A percentile compares a stretch with the other conserved stretches of the same genome.
Evolutionary conservation across 2,888 invertebrate genomes (phyloP).

Genomic region (Cheilosia impressa): DNA sequence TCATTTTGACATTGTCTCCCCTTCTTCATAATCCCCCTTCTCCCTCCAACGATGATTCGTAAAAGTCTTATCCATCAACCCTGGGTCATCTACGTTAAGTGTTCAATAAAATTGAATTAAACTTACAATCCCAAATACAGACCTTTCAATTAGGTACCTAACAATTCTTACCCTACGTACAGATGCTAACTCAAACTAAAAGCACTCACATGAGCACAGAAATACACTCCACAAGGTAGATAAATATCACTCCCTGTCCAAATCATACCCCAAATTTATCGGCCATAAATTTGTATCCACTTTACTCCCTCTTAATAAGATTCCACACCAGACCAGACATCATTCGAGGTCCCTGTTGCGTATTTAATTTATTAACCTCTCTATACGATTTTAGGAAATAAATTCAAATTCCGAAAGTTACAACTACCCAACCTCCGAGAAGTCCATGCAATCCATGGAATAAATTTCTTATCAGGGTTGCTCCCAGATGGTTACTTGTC

Average conservation of each 20-base stretch:
- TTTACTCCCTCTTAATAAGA: conserved; percentile 15
- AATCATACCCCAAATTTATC: background rate
- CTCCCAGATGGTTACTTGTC: conserved; percentile 44
- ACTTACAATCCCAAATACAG: too few species aligned
- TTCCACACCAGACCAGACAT: background rate
- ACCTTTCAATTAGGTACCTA: too few species aligned
- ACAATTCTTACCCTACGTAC: too few species aligned
- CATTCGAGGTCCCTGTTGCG: too few species aligned
- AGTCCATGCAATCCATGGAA: background rate
- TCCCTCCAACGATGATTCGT: too few species aligned
- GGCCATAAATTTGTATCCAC: conserved; percentile 5
- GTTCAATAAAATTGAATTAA: too few species aligned
- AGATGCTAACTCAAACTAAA: too few species aligned
- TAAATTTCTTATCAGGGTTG: conserved; percentile 31
- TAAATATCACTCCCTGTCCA: background rate
- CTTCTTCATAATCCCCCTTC: too few species aligned
- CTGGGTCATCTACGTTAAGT: too few species aligned
- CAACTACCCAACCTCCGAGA: background rate
- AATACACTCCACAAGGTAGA: background rate
- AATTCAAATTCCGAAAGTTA: conserved; percentile 21
- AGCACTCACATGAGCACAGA: background rate
- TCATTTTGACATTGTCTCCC: too few species aligned
- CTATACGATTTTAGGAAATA: background rate
- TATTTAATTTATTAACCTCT: conserved; percentile 1
- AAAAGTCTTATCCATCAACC: too few species aligned